Evolutionary conservation across 2,113 vertebrate genomes (phyloP).

Genomic region (Elephantulus edwardii): DNA sequence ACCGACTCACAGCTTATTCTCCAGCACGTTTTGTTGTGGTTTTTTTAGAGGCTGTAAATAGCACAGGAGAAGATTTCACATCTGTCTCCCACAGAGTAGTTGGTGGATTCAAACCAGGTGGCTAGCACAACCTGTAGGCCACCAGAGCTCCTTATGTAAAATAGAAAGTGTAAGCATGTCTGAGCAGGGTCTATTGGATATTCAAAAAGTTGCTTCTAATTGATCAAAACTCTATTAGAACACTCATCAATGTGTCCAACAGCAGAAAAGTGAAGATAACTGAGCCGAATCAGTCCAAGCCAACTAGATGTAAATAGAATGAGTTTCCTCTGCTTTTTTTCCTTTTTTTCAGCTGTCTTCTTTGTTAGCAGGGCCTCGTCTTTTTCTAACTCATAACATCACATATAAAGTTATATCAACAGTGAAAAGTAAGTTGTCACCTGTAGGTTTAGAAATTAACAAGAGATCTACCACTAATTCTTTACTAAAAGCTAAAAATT

Average conservation of each 20-base stretch:
- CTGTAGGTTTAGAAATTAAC: neutral
- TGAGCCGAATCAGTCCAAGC: neutral
- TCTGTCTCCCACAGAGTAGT: no score
- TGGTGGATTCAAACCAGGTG: no score
- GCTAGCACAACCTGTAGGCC: no score
- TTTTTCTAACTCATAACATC: neutral
- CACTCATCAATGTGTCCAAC: neutral
- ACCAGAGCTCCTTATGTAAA: no score
- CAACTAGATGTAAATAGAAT: neutral
- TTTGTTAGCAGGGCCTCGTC: neutral
- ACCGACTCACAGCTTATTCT: no score
- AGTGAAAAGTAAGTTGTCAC: neutral
- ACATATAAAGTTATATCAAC: neutral
- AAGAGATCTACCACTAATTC: neutral
- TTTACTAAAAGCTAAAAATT: slow-evolving; percentile 31
- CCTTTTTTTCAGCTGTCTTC: neutral
- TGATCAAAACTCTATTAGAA: neutral
- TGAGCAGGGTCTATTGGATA: neutral
- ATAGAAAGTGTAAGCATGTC: neutral
- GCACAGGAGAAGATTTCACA: no score
- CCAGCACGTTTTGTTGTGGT: no score
- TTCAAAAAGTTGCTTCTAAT: neutral
- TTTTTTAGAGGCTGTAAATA: no score
- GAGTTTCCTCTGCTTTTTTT: neutral
- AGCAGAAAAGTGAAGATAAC: neutral